Evolutionary conservation across 2,888 invertebrate species (phyloP), one percentile per base, ranked within the genome.

Genomic region (Drosophila prolongata): DNA sequence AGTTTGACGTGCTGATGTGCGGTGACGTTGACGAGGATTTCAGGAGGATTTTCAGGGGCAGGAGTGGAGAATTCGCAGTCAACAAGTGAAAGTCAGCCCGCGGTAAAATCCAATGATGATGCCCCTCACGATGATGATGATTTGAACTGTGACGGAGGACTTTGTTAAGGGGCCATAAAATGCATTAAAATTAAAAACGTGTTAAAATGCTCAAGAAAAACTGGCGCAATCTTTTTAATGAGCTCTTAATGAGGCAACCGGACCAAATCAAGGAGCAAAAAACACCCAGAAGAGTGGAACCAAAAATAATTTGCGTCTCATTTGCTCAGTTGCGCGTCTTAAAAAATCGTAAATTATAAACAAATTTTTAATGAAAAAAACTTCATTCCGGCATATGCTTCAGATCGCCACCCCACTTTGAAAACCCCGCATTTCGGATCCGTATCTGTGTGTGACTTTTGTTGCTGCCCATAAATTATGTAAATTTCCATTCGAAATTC

Each of bases 181-280:
- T 84, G 81, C 84, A 90, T 82, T 80, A 83, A 89, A 88, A 90
- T 89, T 84, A 90, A 88, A 87, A 90, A 89, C 90, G 90, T 90
- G 90, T 90, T 83, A 79, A 90, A 87, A 90, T 90, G 82, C 67
- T 73, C 53, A 75, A 56, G 67, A 69, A 61, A 42, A 73, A 59
- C 47, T 73, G 60, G 76, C 75, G 75, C 75, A 76, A 67, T 58
- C 58, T 68, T 69, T 75, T 84, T 87, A 85, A 87, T 83, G 83
- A 83, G 70, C 68, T 71, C 75, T 76, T 84, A 84, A 84, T 84
- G 84, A 87, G 70, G 73, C 75, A 30, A 65, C 55, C 50, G 42
- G 66, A 66, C 64, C 66, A 62, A 62, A 66, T 55, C 67, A 57
- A 67, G 67, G 50, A 61, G 42, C 58, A 46, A 61, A 62, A 64